phyloP scores from a whole-genome alignment of 2,888 invertebrate genomes.

The Thumatha senex region DNA sequence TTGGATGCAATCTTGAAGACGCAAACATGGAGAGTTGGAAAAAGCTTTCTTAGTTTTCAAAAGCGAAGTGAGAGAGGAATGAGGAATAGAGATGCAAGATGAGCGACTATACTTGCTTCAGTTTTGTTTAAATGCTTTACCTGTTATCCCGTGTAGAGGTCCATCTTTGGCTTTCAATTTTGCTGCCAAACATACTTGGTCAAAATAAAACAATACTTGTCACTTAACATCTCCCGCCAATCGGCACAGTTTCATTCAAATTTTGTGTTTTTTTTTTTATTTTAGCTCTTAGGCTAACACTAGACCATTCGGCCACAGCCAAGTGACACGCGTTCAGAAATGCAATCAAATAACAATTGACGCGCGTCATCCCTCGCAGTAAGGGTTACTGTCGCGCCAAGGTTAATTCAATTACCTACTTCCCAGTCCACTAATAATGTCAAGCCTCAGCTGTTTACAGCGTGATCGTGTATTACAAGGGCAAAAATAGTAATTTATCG shows the following conservation, averaged over 20 bases:
- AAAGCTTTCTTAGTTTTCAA: too few relatives aligned
- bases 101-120: too few relatives aligned
- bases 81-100: too few relatives aligned
- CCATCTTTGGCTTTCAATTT: constrained; percentile 84
- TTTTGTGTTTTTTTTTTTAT: too few relatives aligned
- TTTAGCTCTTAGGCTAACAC: constrained; percentile 7
- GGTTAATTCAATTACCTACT: constrained; percentile 77
- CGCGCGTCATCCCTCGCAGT: constrained; percentile 52
- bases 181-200: constrained; percentile 83
- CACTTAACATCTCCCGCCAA: constrained; percentile 17
- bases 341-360: constrained; percentile 60
- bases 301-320: constrained; percentile 30
- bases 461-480: constrained; percentile 26
- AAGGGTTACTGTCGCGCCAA: constrained; percentile 75
- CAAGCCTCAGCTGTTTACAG: constrained; percentile 43
- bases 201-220: background rate
- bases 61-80: too few relatives aligned
- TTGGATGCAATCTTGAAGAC: too few relatives aligned
- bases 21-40: too few relatives aligned
- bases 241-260: background rate
- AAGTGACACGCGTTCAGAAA: constrained; percentile 50
- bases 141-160: constrained; percentile 57
- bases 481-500: constrained; percentile 19
- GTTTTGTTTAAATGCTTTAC: too few relatives aligned
- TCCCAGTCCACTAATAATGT: constrained; percentile 52